These are phyloP conservation scores for Pogonocichla stellata DNA, from an alignment of 2,113 vertebrate species.

Conservation along the genomic window DNA sequence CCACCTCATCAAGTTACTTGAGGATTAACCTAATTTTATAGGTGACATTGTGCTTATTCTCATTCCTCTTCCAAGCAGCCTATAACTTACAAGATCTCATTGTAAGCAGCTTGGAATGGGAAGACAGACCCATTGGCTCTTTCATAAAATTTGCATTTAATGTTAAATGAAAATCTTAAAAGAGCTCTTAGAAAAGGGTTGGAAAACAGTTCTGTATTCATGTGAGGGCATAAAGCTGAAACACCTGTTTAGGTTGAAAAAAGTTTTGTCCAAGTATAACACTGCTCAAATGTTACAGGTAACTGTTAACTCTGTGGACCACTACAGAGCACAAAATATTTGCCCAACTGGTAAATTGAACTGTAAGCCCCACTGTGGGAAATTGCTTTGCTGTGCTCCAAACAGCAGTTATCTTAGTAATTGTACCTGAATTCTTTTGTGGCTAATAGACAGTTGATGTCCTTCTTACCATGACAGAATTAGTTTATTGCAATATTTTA, in stretches of 20 bases:
- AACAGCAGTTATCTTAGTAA: slow-evolving; percentile 85
- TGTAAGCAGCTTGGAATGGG: background rate
- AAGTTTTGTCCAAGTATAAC: slow-evolving; percentile 77
- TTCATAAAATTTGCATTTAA: slow-evolving; percentile 19
- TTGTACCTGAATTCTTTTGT: slow-evolving; percentile 81
- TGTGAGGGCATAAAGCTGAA: slow-evolving; percentile 47
- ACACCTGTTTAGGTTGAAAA: slow-evolving; percentile 66
- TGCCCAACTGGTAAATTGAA: slow-evolving; percentile 86
- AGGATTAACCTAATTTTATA: slow-evolving; percentile 32
- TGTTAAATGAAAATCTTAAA: slow-evolving; percentile 12
- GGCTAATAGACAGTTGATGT: slow-evolving; percentile 75
- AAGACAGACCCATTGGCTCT: background rate
- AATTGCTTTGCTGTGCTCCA: slow-evolving; percentile 85
- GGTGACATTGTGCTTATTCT: background rate
- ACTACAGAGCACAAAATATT: slow-evolving; percentile 81
- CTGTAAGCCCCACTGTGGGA: slow-evolving; percentile 83
- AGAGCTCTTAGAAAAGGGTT: background rate
- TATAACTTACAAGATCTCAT: background rate
- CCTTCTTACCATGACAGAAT: slow-evolving; percentile 70
- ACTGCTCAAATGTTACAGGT: slow-evolving; percentile 71
- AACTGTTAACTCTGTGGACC: slow-evolving; percentile 81
- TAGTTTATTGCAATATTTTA: slow-evolving; percentile 68
- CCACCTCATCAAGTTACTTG: slow-evolving; percentile 12
- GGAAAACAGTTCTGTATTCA: background rate
- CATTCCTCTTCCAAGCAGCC: background rate